These are phyloP conservation scores for Mya arenaria DNA, from an alignment of 1,140 invertebrate genomes.

Conservation along the genomic window DNA sequence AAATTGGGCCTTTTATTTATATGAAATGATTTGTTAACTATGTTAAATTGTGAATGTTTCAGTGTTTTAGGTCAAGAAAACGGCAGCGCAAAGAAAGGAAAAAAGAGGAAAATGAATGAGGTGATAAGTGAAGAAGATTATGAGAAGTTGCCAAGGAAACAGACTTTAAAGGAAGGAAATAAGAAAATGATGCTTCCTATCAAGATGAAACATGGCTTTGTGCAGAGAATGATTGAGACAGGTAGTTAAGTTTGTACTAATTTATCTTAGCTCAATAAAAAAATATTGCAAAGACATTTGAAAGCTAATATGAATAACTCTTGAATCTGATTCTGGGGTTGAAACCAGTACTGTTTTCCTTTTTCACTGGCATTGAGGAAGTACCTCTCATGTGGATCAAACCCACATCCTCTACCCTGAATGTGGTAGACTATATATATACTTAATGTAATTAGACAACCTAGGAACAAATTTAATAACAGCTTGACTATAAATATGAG, in stretches of 20 bases:
- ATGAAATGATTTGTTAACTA: too few species aligned
- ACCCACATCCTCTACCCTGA: too few species aligned
- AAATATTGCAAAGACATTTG: too few species aligned
- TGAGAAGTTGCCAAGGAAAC: slow-evolving; percentile 70
- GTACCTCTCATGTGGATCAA: too few species aligned
- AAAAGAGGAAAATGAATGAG: slow-evolving; percentile 59
- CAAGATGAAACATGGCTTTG: slow-evolving; percentile 69
- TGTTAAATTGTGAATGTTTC: slow-evolving; percentile 13
- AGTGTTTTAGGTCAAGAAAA: slow-evolving; percentile 21
- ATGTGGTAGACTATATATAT: too few species aligned
- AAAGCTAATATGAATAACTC: too few species aligned
- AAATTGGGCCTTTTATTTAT: too few species aligned
- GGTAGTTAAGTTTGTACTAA: not conserved
- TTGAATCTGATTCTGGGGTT: not conserved
- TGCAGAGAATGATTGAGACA: slow-evolving; percentile 62
- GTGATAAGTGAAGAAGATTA: slow-evolving; percentile 60
- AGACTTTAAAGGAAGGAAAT: slow-evolving; percentile 56
- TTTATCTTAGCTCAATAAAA: not conserved
- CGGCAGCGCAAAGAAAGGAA: slow-evolving; percentile 55
- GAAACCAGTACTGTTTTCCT: too few species aligned
- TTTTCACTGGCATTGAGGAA: not conserved
- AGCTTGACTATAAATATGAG: too few species aligned
- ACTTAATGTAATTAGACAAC: too few species aligned
- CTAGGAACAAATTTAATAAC: too few species aligned
- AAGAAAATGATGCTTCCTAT: slow-evolving; percentile 75